Base-by-base conservation (phyloP, 2,888 invertebrate species). In the Lithophane ornitopus region DNA sequence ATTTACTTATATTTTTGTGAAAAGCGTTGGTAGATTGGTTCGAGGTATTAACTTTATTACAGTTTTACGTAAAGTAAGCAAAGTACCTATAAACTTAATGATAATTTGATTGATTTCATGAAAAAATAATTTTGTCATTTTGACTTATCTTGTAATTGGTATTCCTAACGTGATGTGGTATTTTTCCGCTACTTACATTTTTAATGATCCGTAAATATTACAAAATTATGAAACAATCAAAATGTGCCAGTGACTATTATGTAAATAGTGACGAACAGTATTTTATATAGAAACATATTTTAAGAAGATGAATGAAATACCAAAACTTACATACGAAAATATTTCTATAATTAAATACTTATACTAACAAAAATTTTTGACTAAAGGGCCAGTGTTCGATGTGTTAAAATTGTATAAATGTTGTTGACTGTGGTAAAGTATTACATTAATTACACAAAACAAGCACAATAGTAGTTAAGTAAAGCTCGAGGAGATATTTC, bases 331-430 rank as follows among this genome's bases (percentile, higher is more conserved):
- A 85, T 89, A 90, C 88, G 87, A 87, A 89, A 87, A 88, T 88
- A 87, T 89, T 88, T 82, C 88, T 89, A 88, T 83, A 87, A 93
- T 95, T 95, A 95, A 95, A 95, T 94, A 95, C 94, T 95, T 95
- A 95, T 90, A 87, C 94, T 95, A 95, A 95, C 93, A 89, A 95
- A 95, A 94, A 84, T 87, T 90, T 93, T 94, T 95, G 95, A 96
- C 95, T 95, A 95, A 93, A 91, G 93, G 91, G 94, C 94, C 95
- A 93, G 94, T 94, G 93, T 95, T 96, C 94, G 94, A 95, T 95
- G 94, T 94, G 94, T 91, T 90, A 86, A 88, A 88, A 90, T 89
- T 88, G 87, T 89, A 86, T 83, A 81, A 75, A 82, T 78, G 73
- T 70, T 77, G 75, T 86, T 87, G 82, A 88, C 86, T 88, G 81